Base-by-base conservation (phyloP, 2,113 vertebrate genomes). In the Alligator mississippiensis region DNA sequence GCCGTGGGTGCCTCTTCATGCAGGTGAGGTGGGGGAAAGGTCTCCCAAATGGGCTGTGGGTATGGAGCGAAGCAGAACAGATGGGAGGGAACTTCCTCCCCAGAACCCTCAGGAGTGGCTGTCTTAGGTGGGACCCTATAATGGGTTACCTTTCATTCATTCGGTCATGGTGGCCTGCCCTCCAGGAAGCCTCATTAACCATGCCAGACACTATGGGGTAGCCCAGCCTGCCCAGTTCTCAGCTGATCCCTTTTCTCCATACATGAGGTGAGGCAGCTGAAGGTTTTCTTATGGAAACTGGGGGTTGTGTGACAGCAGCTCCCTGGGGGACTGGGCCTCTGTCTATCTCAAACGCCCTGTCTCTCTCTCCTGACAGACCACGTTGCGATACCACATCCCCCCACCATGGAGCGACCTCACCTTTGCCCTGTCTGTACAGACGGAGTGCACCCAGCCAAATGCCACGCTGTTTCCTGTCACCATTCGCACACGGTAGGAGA, bases 381-480 rank as follows among this genome's bases (percentile, higher is more conserved):
- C 74, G 19, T 86, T 96, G 85, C 59, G 83, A 55, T 96, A 97
- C 80, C 92, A 97, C 68, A 66, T 85, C 80, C 96, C 93, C 16
- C 91, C 87, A 0, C 1, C 0, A 3, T 72, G 85, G 61, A 95
- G 59, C 0, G 87, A 97, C 2, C 1, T 78, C 80, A 63, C 94
- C 62, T 96, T 97, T 83, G 93, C 88, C 0, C 0, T 96, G 1
- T 93, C 96, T 0, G 91, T 92, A 68, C 82, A 85, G 85, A 93
- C 85, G 0, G 79, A 91, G 55, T 97, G 97, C 83, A 27, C 76
- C 0, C 1, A 34, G 15, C 80, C 92, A 4, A n/a, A 61, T 0
- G 15, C 92, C 89, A 70, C 64, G 12, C 95, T 6, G 19, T 93
- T 97, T 79, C 93, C 96, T 28, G 22, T 97, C 93, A 94, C 90